phyloP scores from a whole-genome alignment of 2,113 vertebrate genomes.

The Mormyrus iriodes region DNA sequence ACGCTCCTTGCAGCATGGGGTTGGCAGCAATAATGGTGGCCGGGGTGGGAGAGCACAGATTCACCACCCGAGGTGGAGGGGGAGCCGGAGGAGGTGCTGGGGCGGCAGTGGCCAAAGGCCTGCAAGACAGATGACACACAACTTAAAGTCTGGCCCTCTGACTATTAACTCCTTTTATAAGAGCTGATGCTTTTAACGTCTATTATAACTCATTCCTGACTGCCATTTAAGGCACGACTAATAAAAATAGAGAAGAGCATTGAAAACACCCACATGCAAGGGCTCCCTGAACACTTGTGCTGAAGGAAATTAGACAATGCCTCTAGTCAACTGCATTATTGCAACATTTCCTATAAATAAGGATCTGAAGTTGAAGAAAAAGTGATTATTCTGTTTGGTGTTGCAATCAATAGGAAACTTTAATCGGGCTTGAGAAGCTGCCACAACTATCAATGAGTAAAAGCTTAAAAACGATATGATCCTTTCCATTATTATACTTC shows the following conservation, averaged over 20 bases:
- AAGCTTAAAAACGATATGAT: neutral
- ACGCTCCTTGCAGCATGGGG: conserved; percentile 65
- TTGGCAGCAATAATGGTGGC: conserved; percentile 61
- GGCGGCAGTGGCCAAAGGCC: conserved; percentile 15
- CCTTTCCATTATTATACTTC: neutral
- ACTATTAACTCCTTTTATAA: neutral
- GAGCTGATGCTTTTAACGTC: neutral
- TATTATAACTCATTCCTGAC: neutral
- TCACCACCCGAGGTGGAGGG: conserved; percentile 61
- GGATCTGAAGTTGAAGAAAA: neutral
- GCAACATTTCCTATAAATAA: neutral
- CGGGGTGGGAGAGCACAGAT: conserved; percentile 53
- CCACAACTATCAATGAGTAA: neutral
- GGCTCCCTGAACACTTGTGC: neutral
- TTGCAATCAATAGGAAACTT: neutral
- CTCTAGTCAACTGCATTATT: neutral
- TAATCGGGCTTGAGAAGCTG: neutral
- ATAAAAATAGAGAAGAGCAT: neutral
- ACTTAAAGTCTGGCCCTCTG: neutral
- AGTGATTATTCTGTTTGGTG: neutral
- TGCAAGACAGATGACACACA: neutral
- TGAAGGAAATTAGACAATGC: neutral
- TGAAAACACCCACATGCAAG: neutral
- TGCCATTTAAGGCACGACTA: neutral
- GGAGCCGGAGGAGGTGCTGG: conserved; percentile 20